Evolutionary conservation across 2,113 vertebrate species (phyloP).

Genomic region (Podarcis muralis): DNA sequence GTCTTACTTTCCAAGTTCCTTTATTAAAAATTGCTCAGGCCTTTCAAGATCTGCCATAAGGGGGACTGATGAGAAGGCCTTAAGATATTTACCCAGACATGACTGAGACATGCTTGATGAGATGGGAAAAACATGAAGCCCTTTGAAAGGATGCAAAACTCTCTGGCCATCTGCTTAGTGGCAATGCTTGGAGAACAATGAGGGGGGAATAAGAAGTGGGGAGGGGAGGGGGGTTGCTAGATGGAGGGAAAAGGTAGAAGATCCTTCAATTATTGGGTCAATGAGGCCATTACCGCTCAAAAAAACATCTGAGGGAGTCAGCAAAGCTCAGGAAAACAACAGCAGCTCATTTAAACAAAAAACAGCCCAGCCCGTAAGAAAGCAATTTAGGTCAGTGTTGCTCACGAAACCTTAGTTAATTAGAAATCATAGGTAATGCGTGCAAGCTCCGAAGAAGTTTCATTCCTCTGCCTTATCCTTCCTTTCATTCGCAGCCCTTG

Average conservation of each 20-base stretch:
- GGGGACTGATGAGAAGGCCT: constrained; percentile 73
- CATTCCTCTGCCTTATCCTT: neutral
- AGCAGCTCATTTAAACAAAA: constrained; percentile 6
- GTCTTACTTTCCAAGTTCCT: constrained; percentile 71
- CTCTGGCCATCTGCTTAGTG: constrained; percentile 81
- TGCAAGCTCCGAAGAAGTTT: neutral
- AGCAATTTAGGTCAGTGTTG: constrained; percentile 30
- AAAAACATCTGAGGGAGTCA: constrained; percentile 28
- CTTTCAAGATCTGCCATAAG: constrained; percentile 77
- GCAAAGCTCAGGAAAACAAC: constrained; percentile 7
- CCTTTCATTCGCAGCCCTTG: constrained; percentile 33
- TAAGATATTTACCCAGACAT: constrained; percentile 82
- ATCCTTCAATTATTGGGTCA: constrained; percentile 71
- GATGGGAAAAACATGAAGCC: constrained; percentile 80
- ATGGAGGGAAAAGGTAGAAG: constrained; percentile 58
- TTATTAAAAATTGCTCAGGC: constrained; percentile 77
- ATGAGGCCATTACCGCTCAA: constrained; percentile 60
- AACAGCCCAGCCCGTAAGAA: constrained; percentile 20
- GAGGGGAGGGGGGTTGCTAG: constrained; percentile 39
- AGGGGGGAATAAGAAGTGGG: neutral
- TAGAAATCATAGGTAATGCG: constrained; percentile 49
- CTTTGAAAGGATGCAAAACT: constrained; percentile 80
- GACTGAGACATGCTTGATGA: constrained; percentile 82
- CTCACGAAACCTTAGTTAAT: constrained; percentile 37
- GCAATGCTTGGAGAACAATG: constrained; percentile 70